Conservation (phyloP, 1,140 invertebrate genomes). For the Ceratina japonica region DNA sequence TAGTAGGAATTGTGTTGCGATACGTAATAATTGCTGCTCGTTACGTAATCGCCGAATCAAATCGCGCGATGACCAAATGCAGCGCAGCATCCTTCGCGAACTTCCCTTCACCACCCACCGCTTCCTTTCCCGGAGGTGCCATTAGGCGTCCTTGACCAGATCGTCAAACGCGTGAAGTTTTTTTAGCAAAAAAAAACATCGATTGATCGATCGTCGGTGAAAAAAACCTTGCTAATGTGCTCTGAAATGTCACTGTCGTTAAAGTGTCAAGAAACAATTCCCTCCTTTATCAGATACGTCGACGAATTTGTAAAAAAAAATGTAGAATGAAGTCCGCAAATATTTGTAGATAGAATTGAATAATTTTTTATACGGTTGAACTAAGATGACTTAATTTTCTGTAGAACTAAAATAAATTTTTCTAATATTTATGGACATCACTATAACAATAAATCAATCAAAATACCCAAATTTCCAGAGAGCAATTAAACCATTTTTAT, state of each 20-base stretch:
- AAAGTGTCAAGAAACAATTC: background rate
- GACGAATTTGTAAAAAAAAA: background rate
- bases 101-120: constrained; percentile 54
- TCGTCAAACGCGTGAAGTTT: constrained; percentile 3
- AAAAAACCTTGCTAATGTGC: background rate
- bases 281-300: background rate
- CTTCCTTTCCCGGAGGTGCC: constrained; percentile 27
- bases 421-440: too few relatives aligned
- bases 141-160: constrained; percentile 12
- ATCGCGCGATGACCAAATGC: constrained; percentile 20
- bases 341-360: too few relatives aligned
- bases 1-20: too few relatives aligned
- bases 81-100: constrained; percentile 36
- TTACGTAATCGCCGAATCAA: background rate
- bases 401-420: too few relatives aligned
- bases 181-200: too few relatives aligned
- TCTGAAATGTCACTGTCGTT: background rate
- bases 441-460: too few relatives aligned
- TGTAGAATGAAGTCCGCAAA: too few relatives aligned
- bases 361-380: too few relatives aligned
- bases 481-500: too few relatives aligned
- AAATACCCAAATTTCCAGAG: too few relatives aligned
- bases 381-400: too few relatives aligned
- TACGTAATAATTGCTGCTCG: background rate
- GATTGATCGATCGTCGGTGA: background rate